Evolutionary conservation across 2,113 vertebrate species (phyloP).

Genomic region (Centropus bengalensis): DNA sequence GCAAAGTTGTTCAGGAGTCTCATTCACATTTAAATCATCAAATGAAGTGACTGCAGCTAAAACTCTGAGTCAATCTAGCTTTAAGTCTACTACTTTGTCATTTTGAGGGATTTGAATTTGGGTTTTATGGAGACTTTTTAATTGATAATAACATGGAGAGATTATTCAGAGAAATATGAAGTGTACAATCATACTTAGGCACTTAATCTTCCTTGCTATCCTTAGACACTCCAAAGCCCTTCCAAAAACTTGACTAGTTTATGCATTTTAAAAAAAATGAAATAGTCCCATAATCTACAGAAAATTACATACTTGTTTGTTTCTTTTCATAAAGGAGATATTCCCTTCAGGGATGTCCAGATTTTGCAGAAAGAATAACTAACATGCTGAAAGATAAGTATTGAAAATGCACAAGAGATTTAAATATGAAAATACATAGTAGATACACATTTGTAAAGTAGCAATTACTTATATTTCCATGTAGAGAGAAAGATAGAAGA

Average conservation of each 20-base stretch:
- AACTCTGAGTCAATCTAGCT: not conserved
- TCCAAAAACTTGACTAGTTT: not conserved
- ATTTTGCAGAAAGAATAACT: not conserved
- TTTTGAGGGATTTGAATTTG: not conserved
- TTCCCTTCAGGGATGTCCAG: not conserved
- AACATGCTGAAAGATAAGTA: not conserved
- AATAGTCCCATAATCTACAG: not conserved
- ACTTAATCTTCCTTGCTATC: not conserved
- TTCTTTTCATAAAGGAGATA: not conserved
- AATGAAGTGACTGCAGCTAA: not conserved
- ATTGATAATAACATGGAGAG: not conserved
- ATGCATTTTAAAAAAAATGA: not conserved
- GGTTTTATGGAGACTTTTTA: fast-evolving
- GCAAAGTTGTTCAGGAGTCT: not conserved
- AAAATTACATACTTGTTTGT: not conserved
- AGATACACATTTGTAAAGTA: not conserved
- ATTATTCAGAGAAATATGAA: not conserved
- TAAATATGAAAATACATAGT: not conserved
- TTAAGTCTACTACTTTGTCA: not conserved
- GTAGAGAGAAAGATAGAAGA: not conserved
- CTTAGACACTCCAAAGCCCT: not conserved
- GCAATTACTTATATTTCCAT: not conserved
- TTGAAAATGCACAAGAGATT: not conserved
- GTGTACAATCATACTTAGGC: not conserved
- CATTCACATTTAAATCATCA: not conserved